phyloP scores from a whole-genome alignment of 2,113 vertebrate genomes.

The Nesoenas mayeri region DNA sequence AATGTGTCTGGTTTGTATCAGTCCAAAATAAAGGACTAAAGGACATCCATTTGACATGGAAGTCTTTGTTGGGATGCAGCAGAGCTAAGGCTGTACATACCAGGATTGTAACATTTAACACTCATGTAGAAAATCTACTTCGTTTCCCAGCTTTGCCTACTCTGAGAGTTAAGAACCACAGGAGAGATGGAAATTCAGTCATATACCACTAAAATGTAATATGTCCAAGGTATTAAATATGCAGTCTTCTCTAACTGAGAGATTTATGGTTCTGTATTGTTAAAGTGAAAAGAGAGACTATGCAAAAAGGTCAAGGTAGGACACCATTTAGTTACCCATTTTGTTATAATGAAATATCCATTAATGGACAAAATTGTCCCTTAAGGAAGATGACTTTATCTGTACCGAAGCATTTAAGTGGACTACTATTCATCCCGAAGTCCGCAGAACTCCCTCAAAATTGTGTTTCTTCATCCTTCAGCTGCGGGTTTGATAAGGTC shows the following conservation, averaged over 20 bases:
- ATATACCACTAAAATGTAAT: not conserved
- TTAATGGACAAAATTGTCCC: not conserved
- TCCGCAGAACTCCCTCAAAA: not conserved
- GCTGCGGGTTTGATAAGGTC: not conserved
- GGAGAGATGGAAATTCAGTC: not conserved
- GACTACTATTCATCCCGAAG: not conserved
- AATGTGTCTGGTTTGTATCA: not conserved
- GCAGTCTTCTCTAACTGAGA: not conserved
- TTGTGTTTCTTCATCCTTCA: not conserved
- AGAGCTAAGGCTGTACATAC: not conserved
- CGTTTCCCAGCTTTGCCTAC: not conserved
- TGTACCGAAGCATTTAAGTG: not conserved
- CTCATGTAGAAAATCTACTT: not conserved
- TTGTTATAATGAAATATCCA: not conserved
- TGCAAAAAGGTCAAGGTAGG: not conserved
- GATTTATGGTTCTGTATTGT: not conserved
- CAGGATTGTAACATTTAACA: not conserved
- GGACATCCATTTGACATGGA: not conserved
- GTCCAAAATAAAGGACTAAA: not conserved
- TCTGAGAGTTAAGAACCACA: not conserved
- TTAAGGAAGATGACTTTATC: not conserved
- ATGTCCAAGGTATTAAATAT: not conserved
- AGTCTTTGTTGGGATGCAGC: not conserved
- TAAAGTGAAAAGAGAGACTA: not conserved
- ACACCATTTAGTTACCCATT: not conserved